Conservation (phyloP, 2,113 vertebrate species). For the Raja brachyura region DNA sequence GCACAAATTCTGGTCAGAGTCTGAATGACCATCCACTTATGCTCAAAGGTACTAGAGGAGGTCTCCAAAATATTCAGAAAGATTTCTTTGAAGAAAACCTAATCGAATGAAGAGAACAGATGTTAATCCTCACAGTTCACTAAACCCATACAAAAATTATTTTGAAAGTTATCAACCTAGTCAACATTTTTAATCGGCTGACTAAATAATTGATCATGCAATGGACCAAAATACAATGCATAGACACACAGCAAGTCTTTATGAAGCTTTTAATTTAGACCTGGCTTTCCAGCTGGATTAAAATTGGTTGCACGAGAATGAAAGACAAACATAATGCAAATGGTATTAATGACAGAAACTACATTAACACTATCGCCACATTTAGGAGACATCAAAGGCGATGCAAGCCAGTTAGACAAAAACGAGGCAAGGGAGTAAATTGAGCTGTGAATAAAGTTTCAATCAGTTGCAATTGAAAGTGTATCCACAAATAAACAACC, state of each 20-base stretch:
- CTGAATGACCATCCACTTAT: constrained; percentile 99
- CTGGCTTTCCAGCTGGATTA: not conserved
- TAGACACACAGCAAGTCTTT: not conserved
- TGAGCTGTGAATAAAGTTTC: not conserved
- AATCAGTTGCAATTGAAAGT: not conserved
- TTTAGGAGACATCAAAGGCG: not conserved
- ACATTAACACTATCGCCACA: not conserved
- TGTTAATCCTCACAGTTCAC: not conserved
- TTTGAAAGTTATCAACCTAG: not conserved
- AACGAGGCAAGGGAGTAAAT: too few species aligned
- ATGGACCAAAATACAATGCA: not conserved
- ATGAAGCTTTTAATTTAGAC: not conserved
- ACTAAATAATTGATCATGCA: not conserved
- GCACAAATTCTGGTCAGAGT: constrained; percentile 95
- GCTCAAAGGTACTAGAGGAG: constrained; percentile 91
- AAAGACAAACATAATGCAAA: not conserved
- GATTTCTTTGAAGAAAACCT: constrained; percentile 98
- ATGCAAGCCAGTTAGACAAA: not conserved
- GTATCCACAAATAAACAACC: not conserved
- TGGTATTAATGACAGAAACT: not conserved
- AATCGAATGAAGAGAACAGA: constrained; percentile 41
- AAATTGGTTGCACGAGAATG: not conserved
- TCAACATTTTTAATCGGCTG: not conserved
- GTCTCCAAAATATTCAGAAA: constrained; percentile 96
- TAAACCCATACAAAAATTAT: not conserved